Base-by-base conservation (phyloP, 23 tunicate genomes). In the Diplosoma virens region DNA sequence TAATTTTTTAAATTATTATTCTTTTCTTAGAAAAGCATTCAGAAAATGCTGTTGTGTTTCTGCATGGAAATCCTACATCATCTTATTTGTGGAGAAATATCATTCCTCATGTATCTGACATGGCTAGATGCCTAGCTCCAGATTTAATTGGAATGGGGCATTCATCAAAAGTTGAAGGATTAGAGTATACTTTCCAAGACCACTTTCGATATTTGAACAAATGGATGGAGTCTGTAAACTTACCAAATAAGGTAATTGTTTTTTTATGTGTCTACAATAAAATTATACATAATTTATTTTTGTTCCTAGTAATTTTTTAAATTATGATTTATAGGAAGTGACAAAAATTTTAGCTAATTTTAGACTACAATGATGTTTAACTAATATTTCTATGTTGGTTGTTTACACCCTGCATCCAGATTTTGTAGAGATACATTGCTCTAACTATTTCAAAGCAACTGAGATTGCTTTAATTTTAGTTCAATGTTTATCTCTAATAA, bases 41-140 rank as follows among this genome's bases (percentile, higher is more conserved):
- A 9, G 75, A 72, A 48, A 60, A 50, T 72, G 75, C 87, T 1
- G 79, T 82, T 1, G 28, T 89, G 0, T 89, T 89, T 69, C 77
- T 89, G 21, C 96, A 89, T 72, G 96, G 96, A 41, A 89, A 89
- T 53, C 96, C 96, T 3, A 89, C 96, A 3, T 89, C 96, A 3
- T 89, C 96, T 9, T 89, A 71, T 48, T 48, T 89, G 35, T 89
- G 96, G 96, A 82, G 96, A 56, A 82, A 82, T 48, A 72, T 89
- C 36, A 83, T 89, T 1, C 96, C 96, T 59, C 84, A 89, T 63
- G 96, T 89, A 16, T 34, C 77, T 11, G 81, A 72, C 30, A 33
- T 89, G 2, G 84, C 88, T 3, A 60, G 96, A 50, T 89, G 96
- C 52, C 78, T 89, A 59, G 96, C 96, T 47, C 96, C 96, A 35